phyloP scores from a whole-genome alignment of 2,113 vertebrate species.

The Dicentrarchus labrax region DNA sequence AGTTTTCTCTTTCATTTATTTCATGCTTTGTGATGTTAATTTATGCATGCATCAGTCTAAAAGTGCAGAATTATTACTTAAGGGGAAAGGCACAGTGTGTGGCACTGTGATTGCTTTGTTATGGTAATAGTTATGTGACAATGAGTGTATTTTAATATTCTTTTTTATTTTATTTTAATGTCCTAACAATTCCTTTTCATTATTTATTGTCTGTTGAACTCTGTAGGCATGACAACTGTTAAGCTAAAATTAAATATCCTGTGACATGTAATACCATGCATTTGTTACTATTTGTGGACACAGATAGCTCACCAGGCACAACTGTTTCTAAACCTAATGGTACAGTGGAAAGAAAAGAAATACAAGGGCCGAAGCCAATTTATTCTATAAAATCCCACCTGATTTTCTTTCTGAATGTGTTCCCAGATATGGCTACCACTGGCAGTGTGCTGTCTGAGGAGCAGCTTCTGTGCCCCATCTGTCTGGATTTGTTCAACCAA shows the following conservation, averaged over 20 bases:
- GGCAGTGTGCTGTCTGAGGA: conserved; percentile 66
- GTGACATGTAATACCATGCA: conserved; percentile 61
- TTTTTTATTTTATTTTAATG: conserved; percentile 17
- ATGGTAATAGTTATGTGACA: conserved; percentile 1
- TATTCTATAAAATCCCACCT: conserved; percentile 55
- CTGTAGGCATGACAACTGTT: conserved; percentile 1
- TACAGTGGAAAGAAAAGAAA: conserved; percentile 29
- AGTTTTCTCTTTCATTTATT: conserved; percentile 54
- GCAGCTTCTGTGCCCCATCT: conserved; percentile 81
- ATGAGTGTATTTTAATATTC: background rate
- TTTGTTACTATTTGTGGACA: conserved; percentile 64
- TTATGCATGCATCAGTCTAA: conserved; percentile 13
- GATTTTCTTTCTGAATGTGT: conserved; percentile 62
- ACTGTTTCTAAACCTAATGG: conserved; percentile 39
- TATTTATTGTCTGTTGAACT: conserved; percentile 18
- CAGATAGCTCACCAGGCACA: conserved; percentile 34
- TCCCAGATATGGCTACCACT: conserved; percentile 73
- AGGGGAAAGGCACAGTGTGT: background rate
- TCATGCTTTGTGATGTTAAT: conserved; percentile 24
- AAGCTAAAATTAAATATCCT: conserved; percentile 26
- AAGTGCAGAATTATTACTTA: background rate
- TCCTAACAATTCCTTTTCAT: background rate
- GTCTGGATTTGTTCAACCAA: conserved; percentile 75
- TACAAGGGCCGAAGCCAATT: conserved; percentile 7
- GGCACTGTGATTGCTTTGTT: conserved; percentile 20